These are phyloP conservation scores for Sylvicola fuscatus DNA, from an alignment of 2,888 invertebrate species.

Conservation along the genomic window DNA sequence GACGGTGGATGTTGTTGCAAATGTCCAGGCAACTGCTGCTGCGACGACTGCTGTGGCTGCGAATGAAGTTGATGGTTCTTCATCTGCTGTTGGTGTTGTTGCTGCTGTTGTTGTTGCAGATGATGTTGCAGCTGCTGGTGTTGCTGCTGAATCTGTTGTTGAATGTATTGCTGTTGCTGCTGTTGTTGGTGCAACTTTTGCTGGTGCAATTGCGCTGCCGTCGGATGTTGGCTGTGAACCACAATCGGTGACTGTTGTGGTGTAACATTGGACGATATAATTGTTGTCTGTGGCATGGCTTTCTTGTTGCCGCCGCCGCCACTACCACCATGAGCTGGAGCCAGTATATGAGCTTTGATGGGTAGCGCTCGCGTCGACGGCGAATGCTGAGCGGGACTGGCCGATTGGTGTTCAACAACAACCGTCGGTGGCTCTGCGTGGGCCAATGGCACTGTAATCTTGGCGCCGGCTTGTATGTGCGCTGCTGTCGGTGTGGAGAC, in stretches of 20 bases:
- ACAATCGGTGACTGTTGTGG: no score
- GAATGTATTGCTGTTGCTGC: background rate
- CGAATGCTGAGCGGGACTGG: background rate
- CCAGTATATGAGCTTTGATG: background rate
- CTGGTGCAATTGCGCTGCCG: no score
- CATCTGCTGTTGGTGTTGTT: background rate
- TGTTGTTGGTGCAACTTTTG: no score
- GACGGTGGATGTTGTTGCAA: background rate
- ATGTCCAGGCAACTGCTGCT: background rate
- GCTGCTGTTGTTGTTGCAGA: background rate
- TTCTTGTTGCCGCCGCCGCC: no score
- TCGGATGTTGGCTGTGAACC: background rate
- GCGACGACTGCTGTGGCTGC: background rate
- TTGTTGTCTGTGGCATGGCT: no score
- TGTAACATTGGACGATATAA: no score
- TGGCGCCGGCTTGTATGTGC: background rate
- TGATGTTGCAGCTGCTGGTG: background rate
- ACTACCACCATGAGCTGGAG: no score
- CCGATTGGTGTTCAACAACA: constrained; percentile 1
- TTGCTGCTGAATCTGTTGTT: background rate
- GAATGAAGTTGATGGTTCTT: constrained; percentile 1
- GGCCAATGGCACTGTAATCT: background rate
- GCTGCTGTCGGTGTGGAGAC: no score
- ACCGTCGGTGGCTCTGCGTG: constrained; percentile 1
- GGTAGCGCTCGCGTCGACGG: background rate